Evolutionary conservation across 2,113 vertebrate species (phyloP), one percentile per base, ranked within the genome.

Genomic region (Malurus alboscapulatus): DNA sequence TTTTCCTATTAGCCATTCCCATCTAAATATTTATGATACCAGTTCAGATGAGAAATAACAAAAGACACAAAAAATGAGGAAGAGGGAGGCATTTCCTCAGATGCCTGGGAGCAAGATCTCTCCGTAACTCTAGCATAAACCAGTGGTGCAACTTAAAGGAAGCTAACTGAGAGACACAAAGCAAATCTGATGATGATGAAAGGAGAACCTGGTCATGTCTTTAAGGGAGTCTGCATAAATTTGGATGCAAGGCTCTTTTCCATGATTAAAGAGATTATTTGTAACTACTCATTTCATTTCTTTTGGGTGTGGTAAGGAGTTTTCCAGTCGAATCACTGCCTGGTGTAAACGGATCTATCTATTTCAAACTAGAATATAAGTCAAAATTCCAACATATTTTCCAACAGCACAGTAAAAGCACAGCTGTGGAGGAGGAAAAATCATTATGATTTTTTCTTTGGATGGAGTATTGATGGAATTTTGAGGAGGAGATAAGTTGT

Each of bases 231-330:
- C 85, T 94, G 92, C 82, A 94, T 95, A 94, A 85, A 96, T 96
- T 95, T 96, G 93, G 68, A 81, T 95, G 86, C 29, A 61, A 69
- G 82, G 57, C 5, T 88, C 59, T 94, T 96, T 94, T 95, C 85
- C 51, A 72, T 95, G 90, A 96, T 96, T 94, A 96, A 96, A 95
- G 95, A 84, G 87, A 92, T 84, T 92, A 95, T 95, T 93, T 45
- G 38, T 83, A 95, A 90, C 74, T 67, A 93, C 65, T 75, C 68
- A 47, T 92, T 92, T 93, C 7, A 59, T 95, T 92, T 90, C 18
- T 84, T 92, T 80, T 61, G 92, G 94, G 90, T 86, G 90, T 95
- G 95, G 90, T 78, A 74, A 91, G 71, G 32, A 94, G 68, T 50
- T 53, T 95, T 91, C 30, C 79, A 95, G 82, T 71, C 1, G 0